Percentiles rank a stretch among this genome's conserved stretches.
Conservation (phyloP, 2,888 invertebrate genomes). For the Bugulina stolonifera region DNA sequence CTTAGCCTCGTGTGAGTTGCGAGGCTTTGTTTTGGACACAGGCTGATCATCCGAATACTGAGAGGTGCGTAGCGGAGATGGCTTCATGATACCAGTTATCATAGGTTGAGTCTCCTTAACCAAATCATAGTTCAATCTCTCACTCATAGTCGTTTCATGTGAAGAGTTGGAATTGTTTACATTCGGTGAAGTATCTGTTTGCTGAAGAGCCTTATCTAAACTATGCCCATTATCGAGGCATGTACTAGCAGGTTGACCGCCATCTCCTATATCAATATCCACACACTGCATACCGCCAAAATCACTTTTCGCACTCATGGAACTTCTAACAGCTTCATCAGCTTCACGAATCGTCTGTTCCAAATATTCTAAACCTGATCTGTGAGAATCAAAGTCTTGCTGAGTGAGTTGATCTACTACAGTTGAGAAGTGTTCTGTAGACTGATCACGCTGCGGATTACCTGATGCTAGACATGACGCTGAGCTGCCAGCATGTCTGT, state of each 20-base stretch:
- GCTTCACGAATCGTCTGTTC: constrained; percentile 1
- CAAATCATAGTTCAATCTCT: no score
- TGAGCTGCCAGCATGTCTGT: neutral
- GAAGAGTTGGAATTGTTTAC: neutral
- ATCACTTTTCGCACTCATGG: neutral
- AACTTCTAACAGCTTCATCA: neutral
- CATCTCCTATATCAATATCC: constrained; percentile 19
- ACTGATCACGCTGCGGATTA: neutral
- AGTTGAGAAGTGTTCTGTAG: neutral
- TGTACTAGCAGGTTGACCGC: neutral
- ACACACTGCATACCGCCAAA: neutral
- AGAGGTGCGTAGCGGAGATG: no score
- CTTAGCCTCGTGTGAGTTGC: no score
- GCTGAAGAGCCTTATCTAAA: neutral
- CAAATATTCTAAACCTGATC: neutral
- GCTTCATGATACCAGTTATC: no score
- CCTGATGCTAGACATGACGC: neutral
- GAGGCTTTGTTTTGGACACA: no score
- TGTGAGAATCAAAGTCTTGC: neutral
- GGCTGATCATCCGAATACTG: no score
- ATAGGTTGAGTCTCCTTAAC: no score
- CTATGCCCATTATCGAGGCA: neutral
- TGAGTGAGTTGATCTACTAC: neutral
- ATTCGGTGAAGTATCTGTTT: neutral
- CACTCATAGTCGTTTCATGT: no score